Evolutionary conservation across 1,140 invertebrate species (phyloP).

Genomic region (Temnothorax nylanderi): DNA sequence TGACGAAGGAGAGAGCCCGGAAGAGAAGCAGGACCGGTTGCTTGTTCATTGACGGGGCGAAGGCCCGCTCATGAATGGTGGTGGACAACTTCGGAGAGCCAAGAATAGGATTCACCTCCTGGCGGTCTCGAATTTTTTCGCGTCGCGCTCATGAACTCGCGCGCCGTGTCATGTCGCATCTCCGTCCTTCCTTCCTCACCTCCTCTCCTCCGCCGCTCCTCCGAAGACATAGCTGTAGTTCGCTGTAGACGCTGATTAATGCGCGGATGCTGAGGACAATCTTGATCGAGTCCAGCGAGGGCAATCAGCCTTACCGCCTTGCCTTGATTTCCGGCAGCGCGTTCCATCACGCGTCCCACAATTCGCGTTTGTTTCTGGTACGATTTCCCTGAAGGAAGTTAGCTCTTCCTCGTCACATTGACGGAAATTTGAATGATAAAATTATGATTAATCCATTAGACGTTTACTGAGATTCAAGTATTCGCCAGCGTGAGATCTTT

Average conservation of each 20-base stretch:
- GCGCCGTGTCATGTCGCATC: constrained; percentile 53
- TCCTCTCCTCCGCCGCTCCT: not conserved
- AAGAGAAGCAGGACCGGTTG: constrained; percentile 71
- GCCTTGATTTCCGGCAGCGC: constrained; percentile 47
- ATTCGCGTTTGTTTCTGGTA: constrained; percentile 21
- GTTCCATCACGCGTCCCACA: constrained; percentile 6
- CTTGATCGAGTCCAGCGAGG: constrained; percentile 31
- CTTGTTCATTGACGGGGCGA: constrained; percentile 63
- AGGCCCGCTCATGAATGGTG: constrained; percentile 60
- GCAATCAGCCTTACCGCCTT: constrained; percentile 27
- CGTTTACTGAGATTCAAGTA: not conserved
- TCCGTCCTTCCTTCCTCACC: not conserved
- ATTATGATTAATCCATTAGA: constrained; percentile 50
- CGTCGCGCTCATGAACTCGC: constrained; percentile 43
- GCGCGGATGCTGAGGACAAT: constrained; percentile 53
- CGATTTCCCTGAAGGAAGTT: not conserved
- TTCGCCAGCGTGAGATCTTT: not conserved
- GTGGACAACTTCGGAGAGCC: constrained; percentile 13
- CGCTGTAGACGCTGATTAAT: constrained; percentile 48
- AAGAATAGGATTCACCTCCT: constrained; percentile 28
- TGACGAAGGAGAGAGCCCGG: constrained; percentile 37
- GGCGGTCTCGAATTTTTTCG: constrained; percentile 56
- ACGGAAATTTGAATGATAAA: constrained; percentile 1
- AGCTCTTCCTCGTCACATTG: not conserved
- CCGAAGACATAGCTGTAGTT: constrained; percentile 12